Base-by-base conservation (phyloP, 2,888 invertebrate species). In the Agrochola lota region DNA sequence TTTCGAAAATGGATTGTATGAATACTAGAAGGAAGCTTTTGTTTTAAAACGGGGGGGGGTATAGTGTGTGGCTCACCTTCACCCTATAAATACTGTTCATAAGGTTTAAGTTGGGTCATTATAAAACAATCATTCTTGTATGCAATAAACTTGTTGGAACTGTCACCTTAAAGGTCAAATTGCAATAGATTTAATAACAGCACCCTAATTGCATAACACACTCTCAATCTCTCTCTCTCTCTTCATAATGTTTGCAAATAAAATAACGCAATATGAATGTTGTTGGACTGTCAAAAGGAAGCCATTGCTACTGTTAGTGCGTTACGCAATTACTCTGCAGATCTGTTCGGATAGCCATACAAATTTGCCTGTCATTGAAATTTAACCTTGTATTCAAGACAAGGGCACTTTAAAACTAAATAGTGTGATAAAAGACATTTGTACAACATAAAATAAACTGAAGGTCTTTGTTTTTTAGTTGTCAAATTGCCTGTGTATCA, bases 351-450 rank as follows among this genome's bases (percentile, higher is more conserved):
- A 46, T 8, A 26, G 23, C 17, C 9, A 64, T 40, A 23, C 1
- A 17, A 46, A 35, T 43, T 12, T 55, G 30, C 17, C 11, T 52
- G 17, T 64, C 66, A 26, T 80, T 81, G 74, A 43, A 69, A 74
- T 68, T 52, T 52, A 59, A 74, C 68, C 80, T 74, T 59, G 57
- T 26, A 35, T 46, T 46, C 49, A 68, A 69, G 26, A 69, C 74
- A 81, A 80, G 59, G 81, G 26, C 74, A 69, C 15, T 69, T 43
- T 7, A 26, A 23, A 80, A 68, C 55, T 43, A 72, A 57, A 57
- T n/a, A 35, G 67, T 1, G 6, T 66, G 35, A 12, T 52, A 40
- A 71, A 43, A 64, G 26, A 15, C 1, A 80, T n/a, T 70, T 63
- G 40, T 52, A 26, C 49, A n/a, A 60, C 43, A 43, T 52, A 52